These are phyloP conservation scores for Ptycholaimellus sp. DNA, from an alignment of 2,888 invertebrate genomes.

Conservation along the genomic window DNA sequence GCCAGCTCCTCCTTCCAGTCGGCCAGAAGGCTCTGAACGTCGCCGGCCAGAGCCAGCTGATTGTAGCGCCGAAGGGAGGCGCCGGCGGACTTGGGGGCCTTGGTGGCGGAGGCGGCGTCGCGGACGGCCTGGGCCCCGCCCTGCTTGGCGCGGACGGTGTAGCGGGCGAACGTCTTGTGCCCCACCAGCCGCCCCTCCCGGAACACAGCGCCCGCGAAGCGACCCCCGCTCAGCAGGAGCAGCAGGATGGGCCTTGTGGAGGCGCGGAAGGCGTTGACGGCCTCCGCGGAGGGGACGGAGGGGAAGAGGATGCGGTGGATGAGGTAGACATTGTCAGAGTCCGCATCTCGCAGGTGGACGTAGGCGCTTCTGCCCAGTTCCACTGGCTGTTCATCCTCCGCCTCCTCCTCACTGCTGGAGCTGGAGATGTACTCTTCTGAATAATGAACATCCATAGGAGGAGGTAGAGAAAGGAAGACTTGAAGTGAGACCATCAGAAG, in stretches of 20 bases:
- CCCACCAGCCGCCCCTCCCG: slow-evolving; percentile 28
- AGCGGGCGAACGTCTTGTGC: slow-evolving; percentile 63
- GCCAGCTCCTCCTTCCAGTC: slow-evolving; percentile 44
- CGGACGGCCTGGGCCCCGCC: slow-evolving; percentile 46
- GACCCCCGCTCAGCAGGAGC: slow-evolving; percentile 47
- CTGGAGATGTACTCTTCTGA: neutral
- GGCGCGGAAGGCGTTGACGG: neutral
- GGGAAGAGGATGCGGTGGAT: neutral
- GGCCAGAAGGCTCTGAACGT: slow-evolving; percentile 45
- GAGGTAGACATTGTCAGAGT: slow-evolving; percentile 9
- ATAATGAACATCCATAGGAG: neutral
- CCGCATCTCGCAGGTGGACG: slow-evolving; percentile 11
- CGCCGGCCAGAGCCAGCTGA: slow-evolving; percentile 47
- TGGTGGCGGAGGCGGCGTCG: slow-evolving; percentile 32
- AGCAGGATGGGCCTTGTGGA: neutral
- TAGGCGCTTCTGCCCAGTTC: too few species aligned
- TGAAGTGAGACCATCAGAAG: neutral
- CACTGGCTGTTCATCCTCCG: neutral
- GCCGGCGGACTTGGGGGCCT: slow-evolving; percentile 49
- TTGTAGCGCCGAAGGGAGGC: slow-evolving; percentile 54
- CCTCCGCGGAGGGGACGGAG: neutral
- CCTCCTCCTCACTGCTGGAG: neutral
- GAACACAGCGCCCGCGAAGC: slow-evolving; percentile 39
- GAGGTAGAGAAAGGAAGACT: neutral
- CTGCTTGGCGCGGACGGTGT: slow-evolving; percentile 56